Evolutionary conservation across 2,797 vertebrate genomes (phyloP).

Genomic region (Alexandromys oeconomus): DNA sequence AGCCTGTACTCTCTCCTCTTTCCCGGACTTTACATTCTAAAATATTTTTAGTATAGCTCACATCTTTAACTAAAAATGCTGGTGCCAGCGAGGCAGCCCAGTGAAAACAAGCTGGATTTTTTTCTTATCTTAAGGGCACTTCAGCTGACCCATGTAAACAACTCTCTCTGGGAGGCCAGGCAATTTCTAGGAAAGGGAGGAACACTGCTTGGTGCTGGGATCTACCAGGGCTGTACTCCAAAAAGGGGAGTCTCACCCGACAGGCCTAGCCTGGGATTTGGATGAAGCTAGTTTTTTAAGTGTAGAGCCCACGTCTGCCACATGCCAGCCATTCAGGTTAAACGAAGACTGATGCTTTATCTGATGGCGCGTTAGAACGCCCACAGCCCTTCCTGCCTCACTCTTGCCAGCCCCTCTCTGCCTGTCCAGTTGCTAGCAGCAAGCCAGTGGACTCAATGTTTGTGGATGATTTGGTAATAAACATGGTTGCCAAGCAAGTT

Average conservation of each 20-base stretch:
- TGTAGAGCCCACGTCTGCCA: neutral
- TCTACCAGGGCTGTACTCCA: neutral
- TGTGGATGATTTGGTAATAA: neutral
- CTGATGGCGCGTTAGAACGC: neutral
- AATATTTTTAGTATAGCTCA: neutral
- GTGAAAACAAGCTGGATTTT: constrained; percentile 4
- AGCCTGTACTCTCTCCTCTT: neutral
- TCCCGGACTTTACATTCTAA: neutral
- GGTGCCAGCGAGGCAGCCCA: neutral
- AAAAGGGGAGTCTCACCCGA: neutral
- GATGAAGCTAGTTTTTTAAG: neutral
- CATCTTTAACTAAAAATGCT: neutral
- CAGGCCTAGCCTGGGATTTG: neutral
- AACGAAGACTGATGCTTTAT: neutral
- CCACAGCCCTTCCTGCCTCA: neutral
- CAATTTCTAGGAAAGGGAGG: neutral
- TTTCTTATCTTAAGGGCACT: neutral
- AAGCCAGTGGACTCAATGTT: neutral
- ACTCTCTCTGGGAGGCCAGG: constrained; percentile 16
- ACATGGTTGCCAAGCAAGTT: neutral
- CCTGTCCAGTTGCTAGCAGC: neutral
- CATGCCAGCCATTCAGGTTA: neutral
- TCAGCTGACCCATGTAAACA: neutral
- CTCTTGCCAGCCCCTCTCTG: too few species aligned
- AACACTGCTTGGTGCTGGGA: neutral